These are phyloP conservation scores for Hydrolagus colliei DNA, from an alignment of 2,797 vertebrate species.

Conservation along the genomic window DNA sequence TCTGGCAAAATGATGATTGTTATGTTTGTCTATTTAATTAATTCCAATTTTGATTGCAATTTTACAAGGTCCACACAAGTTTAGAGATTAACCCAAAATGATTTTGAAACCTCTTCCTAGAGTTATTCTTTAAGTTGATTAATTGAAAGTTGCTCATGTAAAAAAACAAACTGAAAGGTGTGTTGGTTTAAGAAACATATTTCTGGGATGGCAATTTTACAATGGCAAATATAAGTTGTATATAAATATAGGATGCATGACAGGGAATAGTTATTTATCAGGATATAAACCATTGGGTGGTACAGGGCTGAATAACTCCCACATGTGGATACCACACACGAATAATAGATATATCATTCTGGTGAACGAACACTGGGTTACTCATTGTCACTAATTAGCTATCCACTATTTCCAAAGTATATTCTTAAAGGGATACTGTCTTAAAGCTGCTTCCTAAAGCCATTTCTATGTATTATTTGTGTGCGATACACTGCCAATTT, in stretches of 20 bases:
- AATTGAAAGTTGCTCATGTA: not conserved
- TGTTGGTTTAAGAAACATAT: not conserved
- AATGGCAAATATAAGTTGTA: not conserved
- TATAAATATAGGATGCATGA: not conserved
- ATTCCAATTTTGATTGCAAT: not conserved
- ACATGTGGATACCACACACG: not conserved
- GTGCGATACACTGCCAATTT: too few relatives aligned
- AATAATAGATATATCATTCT: not conserved
- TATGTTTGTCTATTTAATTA: too few relatives aligned
- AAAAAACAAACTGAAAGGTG: not conserved
- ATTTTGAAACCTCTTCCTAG: not conserved
- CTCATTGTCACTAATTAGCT: too few relatives aligned
- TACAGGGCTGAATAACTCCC: not conserved
- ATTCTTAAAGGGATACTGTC: too few relatives aligned
- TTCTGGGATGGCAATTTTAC: not conserved
- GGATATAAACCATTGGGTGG: not conserved
- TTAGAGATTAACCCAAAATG: not conserved
- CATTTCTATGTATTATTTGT: too few relatives aligned
- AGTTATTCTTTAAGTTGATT: slow-evolving; percentile 11
- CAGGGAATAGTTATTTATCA: not conserved
- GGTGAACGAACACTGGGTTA: not conserved
- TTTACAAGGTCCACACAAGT: not conserved
- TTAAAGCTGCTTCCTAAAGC: too few relatives aligned
- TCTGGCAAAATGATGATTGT: too few relatives aligned
- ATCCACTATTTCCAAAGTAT: too few relatives aligned